Evolutionary conservation across 1,140 invertebrate genomes (phyloP).

Genomic region (Piezodorus guildinii): DNA sequence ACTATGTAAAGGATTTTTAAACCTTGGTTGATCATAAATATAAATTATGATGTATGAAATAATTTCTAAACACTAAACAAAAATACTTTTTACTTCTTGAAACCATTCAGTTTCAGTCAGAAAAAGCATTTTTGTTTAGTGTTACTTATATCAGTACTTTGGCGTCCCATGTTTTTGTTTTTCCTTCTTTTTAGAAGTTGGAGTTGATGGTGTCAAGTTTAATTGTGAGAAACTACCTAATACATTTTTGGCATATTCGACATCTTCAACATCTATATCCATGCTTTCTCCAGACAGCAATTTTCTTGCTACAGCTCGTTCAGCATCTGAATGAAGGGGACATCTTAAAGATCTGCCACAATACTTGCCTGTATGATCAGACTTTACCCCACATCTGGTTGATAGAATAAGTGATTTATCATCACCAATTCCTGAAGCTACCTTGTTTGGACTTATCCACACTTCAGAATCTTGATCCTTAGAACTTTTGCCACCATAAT

Average conservation of each 20-base stretch:
- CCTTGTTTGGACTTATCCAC: neutral
- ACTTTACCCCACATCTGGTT: constrained; percentile 2
- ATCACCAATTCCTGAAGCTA: neutral
- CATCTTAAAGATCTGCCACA: constrained; percentile 4
- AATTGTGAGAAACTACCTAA: neutral
- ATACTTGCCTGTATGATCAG: constrained; percentile 6
- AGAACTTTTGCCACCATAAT: neutral
- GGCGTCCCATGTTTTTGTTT: neutral
- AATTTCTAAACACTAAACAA: too few relatives aligned
- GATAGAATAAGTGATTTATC: neutral
- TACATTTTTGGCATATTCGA: neutral
- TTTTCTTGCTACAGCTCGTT: constrained; percentile 12
- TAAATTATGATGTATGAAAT: too few relatives aligned
- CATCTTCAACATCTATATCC: constrained; percentile 2
- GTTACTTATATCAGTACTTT: neutral
- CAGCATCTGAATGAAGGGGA: neutral
- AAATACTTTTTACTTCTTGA: too few relatives aligned
- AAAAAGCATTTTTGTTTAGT: too few relatives aligned
- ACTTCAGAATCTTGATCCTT: constrained; percentile 4
- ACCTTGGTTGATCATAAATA: too few relatives aligned
- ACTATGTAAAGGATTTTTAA: too few relatives aligned
- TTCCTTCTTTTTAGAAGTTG: constrained; percentile 1
- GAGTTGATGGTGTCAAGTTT: neutral
- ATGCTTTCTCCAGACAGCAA: neutral
- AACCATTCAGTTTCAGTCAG: too few relatives aligned